phyloP scores from a whole-genome alignment of 2,888 invertebrate genomes.

The Mythimna albipuncta region DNA sequence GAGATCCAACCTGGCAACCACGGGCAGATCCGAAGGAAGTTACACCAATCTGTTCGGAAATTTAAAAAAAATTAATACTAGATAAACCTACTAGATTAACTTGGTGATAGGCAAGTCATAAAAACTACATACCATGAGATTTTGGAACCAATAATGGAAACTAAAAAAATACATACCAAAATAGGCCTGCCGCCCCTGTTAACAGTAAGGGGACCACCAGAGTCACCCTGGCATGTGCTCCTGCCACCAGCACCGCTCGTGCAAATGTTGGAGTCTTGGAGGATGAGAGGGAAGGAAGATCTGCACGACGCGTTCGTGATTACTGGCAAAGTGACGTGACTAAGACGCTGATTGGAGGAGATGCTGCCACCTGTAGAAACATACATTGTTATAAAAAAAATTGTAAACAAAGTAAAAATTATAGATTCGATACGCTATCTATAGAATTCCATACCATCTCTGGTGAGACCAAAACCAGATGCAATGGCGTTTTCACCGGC shows the following conservation, averaged over 20 bases:
- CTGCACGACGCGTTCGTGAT: constrained; percentile 35
- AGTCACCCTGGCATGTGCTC: constrained; percentile 73
- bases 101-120: no score
- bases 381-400: not conserved
- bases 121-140: not conserved
- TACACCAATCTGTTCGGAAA: constrained; percentile 70
- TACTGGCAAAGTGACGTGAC: constrained; percentile 37
- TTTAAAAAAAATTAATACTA: not conserved
- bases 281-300: constrained; percentile 33
- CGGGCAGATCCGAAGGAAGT: constrained; percentile 70
- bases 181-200: constrained; percentile 50
- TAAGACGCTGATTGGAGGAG: constrained; percentile 16
- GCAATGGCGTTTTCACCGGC: constrained; percentile 70
- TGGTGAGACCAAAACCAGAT: constrained; percentile 77
- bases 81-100: not conserved
- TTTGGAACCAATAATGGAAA: not conserved
- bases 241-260: constrained; percentile 66
- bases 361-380: constrained; percentile 15
- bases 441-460: constrained; percentile 19
- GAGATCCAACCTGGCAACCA: constrained; percentile 68
- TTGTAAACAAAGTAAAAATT: not conserved
- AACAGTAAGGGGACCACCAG: constrained; percentile 74
- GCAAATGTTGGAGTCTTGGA: constrained; percentile 70
- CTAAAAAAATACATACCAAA: constrained; percentile 62
- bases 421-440: not conserved